These are phyloP conservation scores for Brachystomella parvula DNA, from an alignment of 1,140 invertebrate species.

Conservation along the genomic window DNA sequence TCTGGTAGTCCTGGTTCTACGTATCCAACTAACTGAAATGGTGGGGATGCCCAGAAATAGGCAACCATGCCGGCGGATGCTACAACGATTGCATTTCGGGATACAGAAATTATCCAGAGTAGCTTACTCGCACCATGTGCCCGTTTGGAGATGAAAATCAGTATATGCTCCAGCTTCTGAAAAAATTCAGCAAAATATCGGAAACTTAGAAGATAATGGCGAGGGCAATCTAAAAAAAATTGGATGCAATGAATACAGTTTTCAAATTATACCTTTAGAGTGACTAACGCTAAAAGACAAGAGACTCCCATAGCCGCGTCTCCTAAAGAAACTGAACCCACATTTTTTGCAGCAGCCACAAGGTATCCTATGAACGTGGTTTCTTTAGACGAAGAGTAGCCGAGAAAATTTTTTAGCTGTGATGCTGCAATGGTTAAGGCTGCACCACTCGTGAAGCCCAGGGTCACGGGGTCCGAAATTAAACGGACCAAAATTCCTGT, in stretches of 20 bases:
- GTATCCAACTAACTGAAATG: constrained; percentile 46
- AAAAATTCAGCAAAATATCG: too few relatives aligned
- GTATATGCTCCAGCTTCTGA: constrained; percentile 50
- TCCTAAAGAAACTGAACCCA: constrained; percentile 56
- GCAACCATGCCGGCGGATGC: constrained; percentile 22
- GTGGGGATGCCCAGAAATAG: constrained; percentile 11
- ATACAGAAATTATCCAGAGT: constrained; percentile 32
- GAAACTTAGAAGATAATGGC: too few relatives aligned
- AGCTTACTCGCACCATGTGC: too few relatives aligned
- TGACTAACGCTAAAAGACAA: constrained; percentile 57
- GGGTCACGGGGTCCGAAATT: constrained; percentile 74
- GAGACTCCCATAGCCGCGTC: constrained; percentile 57
- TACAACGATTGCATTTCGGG: constrained; percentile 31
- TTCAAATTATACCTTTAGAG: constrained; percentile 47
- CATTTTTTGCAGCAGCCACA: constrained; percentile 55
- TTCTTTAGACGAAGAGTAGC: constrained; percentile 52
- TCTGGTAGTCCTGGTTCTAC: constrained; percentile 55
- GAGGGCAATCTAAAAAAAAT: constrained; percentile 14
- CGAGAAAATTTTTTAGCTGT: constrained; percentile 71
- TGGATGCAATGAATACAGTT: background rate
- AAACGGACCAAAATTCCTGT: constrained; percentile 87
- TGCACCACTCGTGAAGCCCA: constrained; percentile 76
- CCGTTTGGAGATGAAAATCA: background rate
- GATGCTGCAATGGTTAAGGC: constrained; percentile 78
- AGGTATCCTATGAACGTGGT: constrained; percentile 58